phyloP scores from a whole-genome alignment of 2,113 vertebrate species.

The Thalassoma bifasciatum region DNA sequence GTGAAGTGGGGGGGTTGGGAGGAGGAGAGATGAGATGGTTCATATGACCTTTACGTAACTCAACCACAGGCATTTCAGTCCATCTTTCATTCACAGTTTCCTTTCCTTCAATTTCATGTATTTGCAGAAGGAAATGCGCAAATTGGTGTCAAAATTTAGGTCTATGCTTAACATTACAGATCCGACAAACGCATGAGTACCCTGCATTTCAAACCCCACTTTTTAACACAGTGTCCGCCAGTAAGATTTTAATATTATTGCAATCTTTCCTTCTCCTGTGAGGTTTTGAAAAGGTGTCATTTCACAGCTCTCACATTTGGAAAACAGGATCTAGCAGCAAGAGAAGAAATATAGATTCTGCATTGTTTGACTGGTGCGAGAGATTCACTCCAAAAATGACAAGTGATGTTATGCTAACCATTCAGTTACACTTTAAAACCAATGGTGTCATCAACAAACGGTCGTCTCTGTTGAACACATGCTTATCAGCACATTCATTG shows the following conservation, averaged over 20 bases:
- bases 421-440: background rate
- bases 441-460: background rate
- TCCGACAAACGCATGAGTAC: background rate
- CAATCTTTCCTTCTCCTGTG: background rate
- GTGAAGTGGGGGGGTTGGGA: slow-evolving; percentile 5
- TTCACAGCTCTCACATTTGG: slow-evolving; percentile 26
- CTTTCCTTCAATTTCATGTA: slow-evolving; percentile 8
- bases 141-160: slow-evolving; percentile 32
- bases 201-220: too few species aligned
- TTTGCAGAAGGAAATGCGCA: slow-evolving; percentile 9
- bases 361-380: background rate
- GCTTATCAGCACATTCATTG: background rate
- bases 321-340: background rate
- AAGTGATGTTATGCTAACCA: background rate
- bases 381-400: background rate
- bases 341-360: slow-evolving; percentile 1
- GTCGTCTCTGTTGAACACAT: background rate
- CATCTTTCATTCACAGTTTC: slow-evolving; percentile 39
- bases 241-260: slow-evolving; percentile 9
- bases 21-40: slow-evolving; percentile 42
- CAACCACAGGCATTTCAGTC: slow-evolving; percentile 46
- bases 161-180: slow-evolving; percentile 18
- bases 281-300: background rate
- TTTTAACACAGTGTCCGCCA: slow-evolving; percentile 1
- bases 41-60: slow-evolving; percentile 72